A percentile compares a stretch with the other conserved stretches of the same genome.
Conservation (phyloP, 92 coral and sea anemone species). For the Phenganax stokvisi region DNA sequence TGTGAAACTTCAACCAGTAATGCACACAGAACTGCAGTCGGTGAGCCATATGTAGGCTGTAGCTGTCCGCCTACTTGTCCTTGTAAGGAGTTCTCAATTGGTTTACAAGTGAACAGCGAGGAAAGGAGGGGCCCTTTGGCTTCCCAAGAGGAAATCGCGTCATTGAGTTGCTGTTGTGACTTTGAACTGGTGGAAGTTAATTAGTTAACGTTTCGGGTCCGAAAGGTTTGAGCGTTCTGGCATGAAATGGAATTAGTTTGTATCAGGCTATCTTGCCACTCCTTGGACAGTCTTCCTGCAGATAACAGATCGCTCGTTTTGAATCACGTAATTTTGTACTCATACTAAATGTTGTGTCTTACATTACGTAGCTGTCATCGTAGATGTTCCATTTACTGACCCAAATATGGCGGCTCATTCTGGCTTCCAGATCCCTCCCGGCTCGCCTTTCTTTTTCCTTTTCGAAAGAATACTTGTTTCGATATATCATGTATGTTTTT, state of each 20-base stretch:
- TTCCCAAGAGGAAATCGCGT: not conserved
- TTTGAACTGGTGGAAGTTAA: not conserved
- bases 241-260: too few relatives aligned
- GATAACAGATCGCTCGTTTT: too few relatives aligned
- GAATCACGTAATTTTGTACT: too few relatives aligned
- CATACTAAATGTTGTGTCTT: not conserved
- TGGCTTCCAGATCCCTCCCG: constrained; percentile 4
- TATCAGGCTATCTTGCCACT: too few relatives aligned
- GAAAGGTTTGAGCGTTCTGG: too few relatives aligned
- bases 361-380: not conserved
- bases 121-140: not conserved
- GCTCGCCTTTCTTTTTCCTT: constrained; percentile 13
- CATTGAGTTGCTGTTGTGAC: constrained; percentile 27
- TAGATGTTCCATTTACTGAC: not conserved
- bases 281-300: too few relatives aligned
- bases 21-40: not conserved
- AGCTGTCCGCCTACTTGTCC: constrained; percentile 7
- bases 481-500: constrained; percentile 26
- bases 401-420: constrained; percentile 11
- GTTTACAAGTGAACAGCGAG: not conserved
- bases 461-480: not conserved
- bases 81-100: constrained; percentile 23
- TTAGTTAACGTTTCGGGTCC: not conserved
- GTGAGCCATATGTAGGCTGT: constrained; percentile 9
- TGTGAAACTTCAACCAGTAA: not conserved